Base-by-base conservation (phyloP, 2,888 invertebrate species). In the Axea sp. region DNA sequence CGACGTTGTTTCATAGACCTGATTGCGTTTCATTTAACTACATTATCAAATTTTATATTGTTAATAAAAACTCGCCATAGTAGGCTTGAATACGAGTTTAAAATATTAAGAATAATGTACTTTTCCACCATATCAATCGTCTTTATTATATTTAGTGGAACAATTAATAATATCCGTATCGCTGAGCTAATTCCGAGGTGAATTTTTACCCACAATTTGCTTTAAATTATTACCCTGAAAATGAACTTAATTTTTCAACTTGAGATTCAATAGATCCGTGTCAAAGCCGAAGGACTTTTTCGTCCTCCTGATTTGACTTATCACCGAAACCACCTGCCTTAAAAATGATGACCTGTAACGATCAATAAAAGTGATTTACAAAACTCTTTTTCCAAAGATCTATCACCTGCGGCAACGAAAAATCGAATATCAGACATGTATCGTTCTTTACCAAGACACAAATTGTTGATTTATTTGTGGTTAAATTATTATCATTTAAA, bases 391-490 rank as follows among this genome's bases (percentile, higher is more conserved):
- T 19, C 24, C 1, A 33, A 49, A 49, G 33, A 33, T 47, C 49
- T 22, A 28, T 39, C 9, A 31, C 14, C 55, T 30, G 19, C 2
- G 1, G 8, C 30, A 55, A 39, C 17, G 35, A 9, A 55, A 33
- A 35, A 1, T 26, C 11, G 12, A 30, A 45, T 12, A 37, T 14
- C 9, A 24, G 26, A 59, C 15, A 19, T 39, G 39, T 43, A 41
- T 43, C 33, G 39, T 39, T 59, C 43, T 59, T 59, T 59, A 59
- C 57, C 57, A 59, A 59, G 57, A 59, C 43, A 24, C 33, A 35
- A 59, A 59, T 31, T 22, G 22, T 35, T 33, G 33, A 33, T 30
- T 19, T 53, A n/a, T 26, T 53, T 26, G 9, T 24, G 6, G 26
- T 53, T 33, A 37, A 26, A 37, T 24, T 2, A 19, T 31, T 17